Evolutionary conservation across 2,113 vertebrate genomes (phyloP), one percentile per base, ranked within the genome.

Genomic region (Carettochelys insculpta): DNA sequence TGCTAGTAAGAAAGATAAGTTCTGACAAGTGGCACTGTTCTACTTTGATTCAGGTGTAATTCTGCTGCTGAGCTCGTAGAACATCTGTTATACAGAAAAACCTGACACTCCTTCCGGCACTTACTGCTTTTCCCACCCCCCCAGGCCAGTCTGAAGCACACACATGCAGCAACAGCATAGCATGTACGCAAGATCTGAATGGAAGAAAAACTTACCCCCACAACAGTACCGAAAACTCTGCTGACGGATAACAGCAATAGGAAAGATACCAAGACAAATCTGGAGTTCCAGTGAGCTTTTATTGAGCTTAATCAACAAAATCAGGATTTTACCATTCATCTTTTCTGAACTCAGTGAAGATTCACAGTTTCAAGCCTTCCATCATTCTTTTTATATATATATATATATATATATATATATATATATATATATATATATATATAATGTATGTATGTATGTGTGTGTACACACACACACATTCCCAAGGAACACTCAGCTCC

Each of bases 231-330:
- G 43, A 75, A 75, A 45, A 25, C 31, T 8, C 8, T 52, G 7
- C 31, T 8, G 47, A 86, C 81, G 5, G 58, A n/a, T 9, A 61
- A 16, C 29, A 61, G 31, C 14, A 68, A 20, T 4, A 38, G 61
- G 61, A 68, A 65, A 90, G 16, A 92, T 11, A 76, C 16, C 14
- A 1, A 82, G n/a, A 94, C 38, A 79, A 3, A 78, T 3, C 1
- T 88, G 92, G 94, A 97, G 96, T 97, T 98, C 98, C 98, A 98
- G 98, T 96, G 98, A 98, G 97, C 94, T 97, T 98, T 98, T 98
- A 98, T 98, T 98, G 97, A 98, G 95, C 96, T 96, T 95, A 89
- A 97, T 94, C 86, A 98, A 98, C 96, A 96, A 96, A 97, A 94
- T 88, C 97, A 95, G 97, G 97, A 96, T 98, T 97, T 97, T 96